Conservation (phyloP, 2,888 invertebrate species). For the Plemyria rubiginata region DNA sequence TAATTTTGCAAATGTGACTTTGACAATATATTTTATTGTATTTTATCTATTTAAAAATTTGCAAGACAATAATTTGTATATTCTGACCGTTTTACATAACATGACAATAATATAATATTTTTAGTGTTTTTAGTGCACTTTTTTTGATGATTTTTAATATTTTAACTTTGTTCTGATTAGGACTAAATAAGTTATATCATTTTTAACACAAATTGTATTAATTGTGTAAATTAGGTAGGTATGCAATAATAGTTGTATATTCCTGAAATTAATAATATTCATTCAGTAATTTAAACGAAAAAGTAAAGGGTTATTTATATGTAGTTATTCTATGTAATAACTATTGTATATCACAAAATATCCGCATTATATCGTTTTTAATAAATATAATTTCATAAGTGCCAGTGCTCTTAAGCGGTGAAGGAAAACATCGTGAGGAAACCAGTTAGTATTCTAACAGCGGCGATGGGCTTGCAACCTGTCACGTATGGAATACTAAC, state of each 20-base stretch:
- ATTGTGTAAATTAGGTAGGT: constrained; percentile 16
- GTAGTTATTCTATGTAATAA: not conserved
- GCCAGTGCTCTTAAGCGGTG: too few relatives aligned
- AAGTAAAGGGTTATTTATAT: too few relatives aligned
- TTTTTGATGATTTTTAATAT: constrained; percentile 37
- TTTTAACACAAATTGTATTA: constrained; percentile 9
- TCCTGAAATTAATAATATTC: constrained; percentile 3
- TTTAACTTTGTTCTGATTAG: constrained; percentile 44
- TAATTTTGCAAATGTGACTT: constrained; percentile 70
- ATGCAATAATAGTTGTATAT: constrained; percentile 22
- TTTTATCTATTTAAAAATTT: constrained; percentile 26
- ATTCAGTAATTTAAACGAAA: not conserved
- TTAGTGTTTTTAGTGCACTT: constrained; percentile 46
- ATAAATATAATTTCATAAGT: not conserved
- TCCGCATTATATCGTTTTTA: not conserved
- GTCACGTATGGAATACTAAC: too few relatives aligned
- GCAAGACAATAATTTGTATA: constrained; percentile 49
- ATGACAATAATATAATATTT: constrained; percentile 35
- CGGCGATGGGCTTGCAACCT: too few relatives aligned
- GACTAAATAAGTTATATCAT: constrained; percentile 54
- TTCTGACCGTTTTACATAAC: constrained; percentile 26
- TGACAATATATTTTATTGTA: constrained; percentile 69
- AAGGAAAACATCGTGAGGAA: too few relatives aligned
- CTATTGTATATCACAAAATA: not conserved
- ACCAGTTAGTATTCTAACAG: too few relatives aligned